Percentiles rank a stretch among this genome's conserved stretches.
phyloP scores from a whole-genome alignment of 2,113 vertebrate species.

The Ictalurus punctatus region DNA sequence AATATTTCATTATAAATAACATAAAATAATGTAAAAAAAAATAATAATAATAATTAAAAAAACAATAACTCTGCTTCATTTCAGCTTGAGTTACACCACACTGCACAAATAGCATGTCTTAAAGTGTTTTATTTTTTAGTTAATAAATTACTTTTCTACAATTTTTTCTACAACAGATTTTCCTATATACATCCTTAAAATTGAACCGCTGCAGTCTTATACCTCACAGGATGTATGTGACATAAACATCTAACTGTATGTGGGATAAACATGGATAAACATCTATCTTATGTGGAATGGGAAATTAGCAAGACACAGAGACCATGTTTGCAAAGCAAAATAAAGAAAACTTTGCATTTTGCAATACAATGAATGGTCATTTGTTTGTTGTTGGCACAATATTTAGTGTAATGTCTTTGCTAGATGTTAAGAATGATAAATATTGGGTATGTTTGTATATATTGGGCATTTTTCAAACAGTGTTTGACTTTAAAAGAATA shows the following conservation, averaged over 20 bases:
- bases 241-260: background rate
- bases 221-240: background rate
- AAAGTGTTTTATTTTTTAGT: background rate
- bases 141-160: background rate
- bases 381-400: constrained; percentile 12
- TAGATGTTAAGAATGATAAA: background rate
- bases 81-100: background rate
- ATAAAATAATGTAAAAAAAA: no score
- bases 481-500: background rate
- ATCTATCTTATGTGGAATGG: background rate
- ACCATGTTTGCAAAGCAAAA: constrained; percentile 1
- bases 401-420: background rate
- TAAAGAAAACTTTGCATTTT: constrained; percentile 8
- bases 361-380: constrained; percentile 28
- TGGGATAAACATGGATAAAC: constrained; percentile 16
- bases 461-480: no score
- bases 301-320: constrained; percentile 14
- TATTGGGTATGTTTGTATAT: no score
- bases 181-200: background rate
- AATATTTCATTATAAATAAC: no score
- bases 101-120: background rate
- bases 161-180: background rate
- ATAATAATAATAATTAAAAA: no score
- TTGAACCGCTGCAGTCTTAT: background rate
- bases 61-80: background rate